Base-by-base conservation (phyloP, 2,888 invertebrate species). In the Lasius platythorax region DNA sequence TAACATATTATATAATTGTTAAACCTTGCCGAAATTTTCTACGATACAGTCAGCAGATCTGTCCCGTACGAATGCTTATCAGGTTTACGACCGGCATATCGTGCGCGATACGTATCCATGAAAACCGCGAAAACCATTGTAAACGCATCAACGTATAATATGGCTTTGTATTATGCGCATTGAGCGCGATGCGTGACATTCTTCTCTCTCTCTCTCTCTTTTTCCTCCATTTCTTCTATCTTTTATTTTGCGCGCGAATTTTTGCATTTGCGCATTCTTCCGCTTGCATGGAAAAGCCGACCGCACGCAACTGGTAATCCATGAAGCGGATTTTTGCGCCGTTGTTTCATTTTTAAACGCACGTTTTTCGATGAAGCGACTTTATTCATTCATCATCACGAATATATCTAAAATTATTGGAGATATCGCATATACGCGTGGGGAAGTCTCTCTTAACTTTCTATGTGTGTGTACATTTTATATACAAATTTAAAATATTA, bases 1-100 rank as follows among this genome's bases (percentile, higher is more conserved):
- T 88, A 85, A 91, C 86, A 84, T 86, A 86, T 91, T 84, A 85
- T 85, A 83, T 87, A 91, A 91, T 90, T 89, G 89, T 89, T 88
- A 89, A 86, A 85, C 76, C 63, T 23, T 68, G 56, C 64, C 73
- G 70, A 87, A 90, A 90, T 86, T 88, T 90, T 89, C 70, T 53
- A 50, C 28, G 30, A 9, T 33, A 15, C 50, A 18, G 30, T 63
- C 28, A 50, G 37, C 46, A 37, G 81, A 6, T 61, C 37, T 23
- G 3, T 23, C 28, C 2, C 23, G 11, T 46, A 30, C 61, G 30
- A 61, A 61, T n/a, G n/a, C 18, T 58, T 50, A 30, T 73, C 33
- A 66, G 56, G 6, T 28, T 40, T 30, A 23, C 40, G 50, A 81
- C 12, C 58, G n/a, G 23, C 63, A 28, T 68, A 43, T 15, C 30